Evolutionary conservation across 1,140 invertebrate genomes (phyloP).

Genomic region (Kradibia gibbosae): DNA sequence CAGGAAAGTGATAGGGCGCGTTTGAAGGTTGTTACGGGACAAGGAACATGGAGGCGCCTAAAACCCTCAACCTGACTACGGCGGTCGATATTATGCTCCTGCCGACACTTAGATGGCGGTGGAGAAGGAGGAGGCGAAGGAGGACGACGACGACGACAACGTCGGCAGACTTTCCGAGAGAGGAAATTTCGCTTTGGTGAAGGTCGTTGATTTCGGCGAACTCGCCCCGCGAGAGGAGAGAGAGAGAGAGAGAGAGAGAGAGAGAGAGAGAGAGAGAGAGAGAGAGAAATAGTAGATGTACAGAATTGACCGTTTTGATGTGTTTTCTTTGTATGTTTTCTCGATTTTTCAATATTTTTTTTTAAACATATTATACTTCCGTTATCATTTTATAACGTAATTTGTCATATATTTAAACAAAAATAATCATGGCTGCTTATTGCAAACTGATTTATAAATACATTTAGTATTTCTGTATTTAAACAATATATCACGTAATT

Average conservation of each 20-base stretch:
- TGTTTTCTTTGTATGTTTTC: slow-evolving; percentile 29
- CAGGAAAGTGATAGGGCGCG: slow-evolving; percentile 36
- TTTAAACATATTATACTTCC: neutral
- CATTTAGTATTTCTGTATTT: neutral
- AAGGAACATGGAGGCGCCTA: neutral
- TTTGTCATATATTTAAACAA: slow-evolving; percentile 3
- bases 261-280: neutral
- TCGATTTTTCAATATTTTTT: neutral
- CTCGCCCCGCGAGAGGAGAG: neutral
- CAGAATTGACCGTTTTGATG: slow-evolving; percentile 30
- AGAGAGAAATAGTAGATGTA: neutral
- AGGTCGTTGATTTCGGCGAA: slow-evolving; percentile 12
- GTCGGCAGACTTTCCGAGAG: neutral
- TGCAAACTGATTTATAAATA: neutral
- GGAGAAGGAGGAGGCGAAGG: neutral
- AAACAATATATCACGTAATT: neutral
- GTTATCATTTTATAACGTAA: neutral
- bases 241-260: neutral
- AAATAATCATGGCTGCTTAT: neutral
- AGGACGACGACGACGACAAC: neutral
- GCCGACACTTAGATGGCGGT: neutral
- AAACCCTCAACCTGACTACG: neutral
- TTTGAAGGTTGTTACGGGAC: slow-evolving; percentile 19
- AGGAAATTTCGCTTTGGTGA: slow-evolving; percentile 19
- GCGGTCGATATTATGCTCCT: slow-evolving; percentile 8